These are phyloP conservation scores for Prorops nasuta DNA, from an alignment of 1,140 invertebrate species.

Conservation along the genomic window DNA sequence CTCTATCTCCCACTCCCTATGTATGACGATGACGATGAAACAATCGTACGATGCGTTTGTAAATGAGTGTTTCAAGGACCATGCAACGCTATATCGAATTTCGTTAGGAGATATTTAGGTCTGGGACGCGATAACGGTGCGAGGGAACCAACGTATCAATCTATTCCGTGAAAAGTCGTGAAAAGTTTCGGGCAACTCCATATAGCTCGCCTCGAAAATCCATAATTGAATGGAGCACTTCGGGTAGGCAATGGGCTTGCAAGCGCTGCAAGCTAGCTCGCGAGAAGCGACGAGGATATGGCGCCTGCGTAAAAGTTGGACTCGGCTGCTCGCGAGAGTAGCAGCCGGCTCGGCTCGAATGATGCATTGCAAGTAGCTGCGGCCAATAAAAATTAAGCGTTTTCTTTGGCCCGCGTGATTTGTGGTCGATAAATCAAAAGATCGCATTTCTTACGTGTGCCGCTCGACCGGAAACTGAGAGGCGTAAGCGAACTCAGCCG, in stretches of 20 bases:
- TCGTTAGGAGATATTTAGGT: too few relatives aligned
- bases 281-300: not conserved
- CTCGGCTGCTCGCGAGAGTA: not conserved
- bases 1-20: too few relatives aligned
- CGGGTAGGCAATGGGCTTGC: conserved; percentile 20
- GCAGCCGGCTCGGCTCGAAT: conserved; percentile 15
- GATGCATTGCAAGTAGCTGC: conserved; percentile 35
- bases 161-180: conserved; percentile 10
- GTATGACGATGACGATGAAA: too few relatives aligned
- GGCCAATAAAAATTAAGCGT: conserved; percentile 36
- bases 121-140: not conserved
- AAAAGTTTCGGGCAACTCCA: conserved; percentile 16
- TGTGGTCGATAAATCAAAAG: conserved; percentile 36
- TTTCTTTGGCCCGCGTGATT: conserved; percentile 30
- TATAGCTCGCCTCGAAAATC: conserved; percentile 19
- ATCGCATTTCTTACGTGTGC: conserved; percentile 23
- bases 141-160: not conserved
- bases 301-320: too few relatives aligned
- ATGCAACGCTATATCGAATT: too few relatives aligned
- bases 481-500: conserved; percentile 1
- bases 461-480: conserved; percentile 16
- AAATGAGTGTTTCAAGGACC: too few relatives aligned
- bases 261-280: too few relatives aligned
- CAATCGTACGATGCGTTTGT: too few relatives aligned
- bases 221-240: conserved; percentile 19